phyloP scores from a whole-genome alignment of 2,888 invertebrate species.

The Heliconius ismenius region DNA sequence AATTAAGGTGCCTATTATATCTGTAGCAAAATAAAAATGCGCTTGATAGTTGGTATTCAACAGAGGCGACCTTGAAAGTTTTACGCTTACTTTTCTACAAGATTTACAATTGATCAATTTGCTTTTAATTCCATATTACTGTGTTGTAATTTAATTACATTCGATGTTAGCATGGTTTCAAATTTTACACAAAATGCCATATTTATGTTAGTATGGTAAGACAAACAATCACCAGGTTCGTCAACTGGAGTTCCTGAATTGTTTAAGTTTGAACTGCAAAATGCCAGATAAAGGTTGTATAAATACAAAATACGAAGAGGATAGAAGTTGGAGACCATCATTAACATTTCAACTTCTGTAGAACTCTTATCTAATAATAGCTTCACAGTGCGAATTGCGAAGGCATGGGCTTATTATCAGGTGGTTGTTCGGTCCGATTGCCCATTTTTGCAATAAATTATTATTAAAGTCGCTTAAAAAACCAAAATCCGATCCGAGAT shows the following conservation, averaged over 20 bases:
- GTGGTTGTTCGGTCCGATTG: no score
- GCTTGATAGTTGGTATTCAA: slow-evolving; percentile 47
- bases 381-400: neutral
- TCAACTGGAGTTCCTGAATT: no score
- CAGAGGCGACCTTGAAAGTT: slow-evolving; percentile 53
- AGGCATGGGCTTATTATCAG: no score
- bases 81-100: slow-evolving; percentile 50
- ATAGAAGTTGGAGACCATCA: neutral
- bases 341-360: neutral
- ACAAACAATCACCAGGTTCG: neutral
- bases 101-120: slow-evolving; percentile 34
- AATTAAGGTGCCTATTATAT: slow-evolving; percentile 16
- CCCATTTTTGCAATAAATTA: no score
- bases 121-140: neutral
- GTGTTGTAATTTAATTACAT: neutral
- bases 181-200: neutral
- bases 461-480: no score
- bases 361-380: neutral
- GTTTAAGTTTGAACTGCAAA: neutral
- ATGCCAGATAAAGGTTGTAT: neutral
- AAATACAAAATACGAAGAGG: neutral
- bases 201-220: neutral
- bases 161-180: neutral
- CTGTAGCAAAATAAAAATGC: slow-evolving; percentile 39
- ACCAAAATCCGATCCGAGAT: neutral